A percentile compares a stretch with the other conserved stretches of the same genome.
Evolutionary conservation across 2,113 vertebrate genomes (phyloP).

Genomic region (Chinchilla lanigera): DNA sequence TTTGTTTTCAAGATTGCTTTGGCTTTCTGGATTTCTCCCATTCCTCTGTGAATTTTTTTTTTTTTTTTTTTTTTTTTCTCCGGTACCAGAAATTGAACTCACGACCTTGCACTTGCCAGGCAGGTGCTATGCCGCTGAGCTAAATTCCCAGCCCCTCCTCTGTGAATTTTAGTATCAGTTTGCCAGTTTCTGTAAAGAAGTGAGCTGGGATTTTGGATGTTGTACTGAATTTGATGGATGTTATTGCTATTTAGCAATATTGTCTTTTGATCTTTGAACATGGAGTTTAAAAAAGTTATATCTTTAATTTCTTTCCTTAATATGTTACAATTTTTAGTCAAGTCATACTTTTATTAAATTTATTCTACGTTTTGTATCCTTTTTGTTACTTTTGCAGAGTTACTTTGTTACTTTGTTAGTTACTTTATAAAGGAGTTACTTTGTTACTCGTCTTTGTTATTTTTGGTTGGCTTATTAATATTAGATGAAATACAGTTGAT

Average conservation of each 20-base stretch:
- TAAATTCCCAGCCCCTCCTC: no score
- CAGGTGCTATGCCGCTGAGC: no score
- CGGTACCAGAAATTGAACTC: no score
- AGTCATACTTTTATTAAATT: neutral
- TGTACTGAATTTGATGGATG: neutral
- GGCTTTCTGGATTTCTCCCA: neutral
- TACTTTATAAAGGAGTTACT: no score
- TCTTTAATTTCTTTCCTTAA: neutral
- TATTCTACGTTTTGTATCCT: neutral
- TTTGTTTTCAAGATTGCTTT: neutral
- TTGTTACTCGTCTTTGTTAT: no score
- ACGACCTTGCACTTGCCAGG: no score
- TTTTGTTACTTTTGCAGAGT: neutral
- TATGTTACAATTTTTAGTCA: neutral
- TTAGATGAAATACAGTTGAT: neutral
- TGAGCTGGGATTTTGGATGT: neutral
- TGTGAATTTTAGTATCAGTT: neutral
- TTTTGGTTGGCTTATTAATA: neutral
- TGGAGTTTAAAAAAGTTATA: neutral
- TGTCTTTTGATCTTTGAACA: neutral
- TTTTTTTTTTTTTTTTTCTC: no score
- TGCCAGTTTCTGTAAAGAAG: neutral
- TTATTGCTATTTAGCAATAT: neutral
- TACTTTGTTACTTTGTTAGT: no score
- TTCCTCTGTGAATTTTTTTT: neutral